Evolutionary conservation across 2,888 invertebrate genomes (phyloP), one percentile per base, ranked within the genome.

Genomic region (Marasmarcha lunaedactyla): DNA sequence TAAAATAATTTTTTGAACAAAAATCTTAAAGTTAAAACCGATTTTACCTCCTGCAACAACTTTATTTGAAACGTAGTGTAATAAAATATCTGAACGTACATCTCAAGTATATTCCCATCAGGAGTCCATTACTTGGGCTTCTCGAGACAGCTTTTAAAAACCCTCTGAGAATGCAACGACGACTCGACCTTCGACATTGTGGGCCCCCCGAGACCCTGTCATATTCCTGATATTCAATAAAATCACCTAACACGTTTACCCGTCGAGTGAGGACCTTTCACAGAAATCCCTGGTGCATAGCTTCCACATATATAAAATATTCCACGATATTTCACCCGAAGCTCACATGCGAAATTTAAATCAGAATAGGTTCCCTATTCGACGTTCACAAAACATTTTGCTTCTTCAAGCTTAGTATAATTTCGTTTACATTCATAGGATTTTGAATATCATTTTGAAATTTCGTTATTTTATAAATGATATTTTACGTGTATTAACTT

Each of bases 161-260:
- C 46, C 68, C 70, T 59, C 61, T 55, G 70, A 70, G 64, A 63
- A 61, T 63, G 70, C 71, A 66, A 4, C n/a, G 30, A n/a, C 30
- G 9, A 30, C n/a, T 11, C 55, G 54, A 57, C 64, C 57, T 63
- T 51, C 56, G 55, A 61, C 61, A 65, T 64, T 56, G 51, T 47
- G 50, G 50, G 45, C 57, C 71, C 71, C 65, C 45, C 48, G 60
- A 67, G 71, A 65, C 59, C 51, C 47, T 57, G 64, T 64, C 68
- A 69, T 71, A 70, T 71, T 68, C 63, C 59, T 64, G 63, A 72
- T 72, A 72, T 73, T 73, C 72, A 72, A 74, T 73, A 74, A 71
- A 63, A 67, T 57, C 67, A 65, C 63, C 70, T 73, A 72, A 73
- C 71, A 62, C 70, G 65, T 72, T 73, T 71, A 70, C 66, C 61